These are phyloP conservation scores for Acrocyrtus sp. DNA, from an alignment of 2,888 invertebrate genomes.

Conservation along the genomic window DNA sequence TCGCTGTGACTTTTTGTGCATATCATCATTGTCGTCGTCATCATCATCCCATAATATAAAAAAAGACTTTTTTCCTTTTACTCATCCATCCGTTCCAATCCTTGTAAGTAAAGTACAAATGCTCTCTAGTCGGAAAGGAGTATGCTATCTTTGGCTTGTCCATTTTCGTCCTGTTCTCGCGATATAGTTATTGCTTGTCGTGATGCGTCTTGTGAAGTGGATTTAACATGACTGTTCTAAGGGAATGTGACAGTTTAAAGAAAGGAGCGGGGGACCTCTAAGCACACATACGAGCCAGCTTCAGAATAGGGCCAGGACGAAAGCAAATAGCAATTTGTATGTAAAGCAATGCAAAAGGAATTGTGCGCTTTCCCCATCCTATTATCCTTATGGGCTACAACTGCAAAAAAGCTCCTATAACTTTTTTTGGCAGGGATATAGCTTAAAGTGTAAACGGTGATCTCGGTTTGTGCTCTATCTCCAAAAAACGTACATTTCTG, in stretches of 20 bases:
- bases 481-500: no score
- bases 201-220: slow-evolving; percentile 45
- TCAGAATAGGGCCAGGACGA: slow-evolving; percentile 2
- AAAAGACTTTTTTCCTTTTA: slow-evolving; percentile 10
- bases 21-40: no score
- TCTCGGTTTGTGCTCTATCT: no score
- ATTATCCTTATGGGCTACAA: no score
- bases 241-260: slow-evolving; percentile 51
- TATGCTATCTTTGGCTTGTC: no score
- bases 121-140: no score
- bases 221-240: slow-evolving; percentile 43
- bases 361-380: no score
- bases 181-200: slow-evolving; percentile 40
- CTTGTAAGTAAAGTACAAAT: no score
- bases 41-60: slow-evolving; percentile 24
- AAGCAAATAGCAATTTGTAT: slow-evolving; percentile 46
- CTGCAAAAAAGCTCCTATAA: no score
- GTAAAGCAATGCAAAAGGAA: slow-evolving; percentile 50
- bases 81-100: slow-evolving; percentile 11
- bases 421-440: no score
- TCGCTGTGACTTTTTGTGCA: slow-evolving; percentile 40
- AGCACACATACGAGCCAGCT: neutral
- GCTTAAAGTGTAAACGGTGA: no score
- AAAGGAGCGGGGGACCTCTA: slow-evolving; percentile 40
- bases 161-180: no score